These are phyloP conservation scores for Pheosia gnoma DNA, from an alignment of 2,888 invertebrate species.

Conservation along the genomic window DNA sequence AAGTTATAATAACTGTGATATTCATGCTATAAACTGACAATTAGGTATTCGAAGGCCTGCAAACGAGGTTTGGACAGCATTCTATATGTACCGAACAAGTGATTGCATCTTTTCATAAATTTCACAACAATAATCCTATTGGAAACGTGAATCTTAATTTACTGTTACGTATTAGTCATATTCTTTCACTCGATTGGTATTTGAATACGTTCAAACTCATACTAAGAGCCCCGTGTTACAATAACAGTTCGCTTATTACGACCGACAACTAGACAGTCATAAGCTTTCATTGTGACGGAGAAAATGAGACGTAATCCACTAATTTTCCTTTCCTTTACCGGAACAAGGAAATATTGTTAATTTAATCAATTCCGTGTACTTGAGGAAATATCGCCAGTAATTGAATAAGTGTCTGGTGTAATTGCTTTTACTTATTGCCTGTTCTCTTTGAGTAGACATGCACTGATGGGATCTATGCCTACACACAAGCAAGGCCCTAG, in stretches of 20 bases:
- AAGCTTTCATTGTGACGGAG: not conserved
- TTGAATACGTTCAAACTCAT: too few relatives aligned
- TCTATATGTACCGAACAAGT: too few relatives aligned
- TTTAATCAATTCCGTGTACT: not conserved
- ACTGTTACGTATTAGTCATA: too few relatives aligned
- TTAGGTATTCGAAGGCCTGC: too few relatives aligned
- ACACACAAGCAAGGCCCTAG: too few relatives aligned
- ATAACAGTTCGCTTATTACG: not conserved
- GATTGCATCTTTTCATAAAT: too few relatives aligned
- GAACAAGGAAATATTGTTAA: not conserved
- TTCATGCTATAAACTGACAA: too few relatives aligned
- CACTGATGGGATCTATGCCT: not conserved
- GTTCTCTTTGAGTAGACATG: not conserved
- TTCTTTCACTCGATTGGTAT: too few relatives aligned
- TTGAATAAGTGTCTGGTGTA: not conserved
- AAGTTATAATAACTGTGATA: too few relatives aligned
- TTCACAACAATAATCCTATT: too few relatives aligned
- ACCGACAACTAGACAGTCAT: not conserved
- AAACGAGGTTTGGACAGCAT: too few relatives aligned
- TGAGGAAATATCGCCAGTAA: not conserved
- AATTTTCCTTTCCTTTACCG: not conserved
- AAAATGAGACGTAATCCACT: not conserved
- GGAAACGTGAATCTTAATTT: too few relatives aligned
- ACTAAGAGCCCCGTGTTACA: not conserved
- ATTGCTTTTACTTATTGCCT: slow-evolving; percentile 10